A percentile compares a stretch with the other conserved stretches of the same genome.
Evolutionary conservation across 35 echinoderm and acorn worm species (phyloP).

Genomic region (Amphiura filiformis): DNA sequence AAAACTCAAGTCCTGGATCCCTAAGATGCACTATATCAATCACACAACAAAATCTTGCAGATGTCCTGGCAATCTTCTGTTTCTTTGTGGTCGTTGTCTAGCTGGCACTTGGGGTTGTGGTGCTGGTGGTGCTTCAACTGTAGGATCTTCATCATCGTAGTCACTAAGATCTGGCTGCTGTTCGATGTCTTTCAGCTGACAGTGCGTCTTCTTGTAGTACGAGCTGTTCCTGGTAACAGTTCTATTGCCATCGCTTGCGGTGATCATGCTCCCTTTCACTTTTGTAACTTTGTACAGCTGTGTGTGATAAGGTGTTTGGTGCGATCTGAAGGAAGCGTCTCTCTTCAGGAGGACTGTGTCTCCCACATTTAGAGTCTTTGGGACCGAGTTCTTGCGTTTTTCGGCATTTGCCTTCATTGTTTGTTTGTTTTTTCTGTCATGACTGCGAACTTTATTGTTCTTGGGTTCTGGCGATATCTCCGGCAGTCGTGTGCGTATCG

Average conservation of each 20-base stretch:
- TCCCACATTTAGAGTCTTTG: conserved; percentile 28
- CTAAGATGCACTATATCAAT: not conserved
- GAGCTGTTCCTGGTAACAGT: conserved; percentile 45
- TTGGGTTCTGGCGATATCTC: not conserved
- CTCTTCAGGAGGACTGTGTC: conserved; percentile 50
- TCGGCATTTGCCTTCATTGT: conserved; percentile 73
- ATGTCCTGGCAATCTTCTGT: conserved; percentile 15
- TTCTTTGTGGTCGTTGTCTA: not conserved
- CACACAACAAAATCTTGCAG: conserved; percentile 5
- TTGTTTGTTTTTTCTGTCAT: conserved; percentile 34
- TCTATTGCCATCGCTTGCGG: conserved; percentile 30
- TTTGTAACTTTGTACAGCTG: conserved; percentile 47
- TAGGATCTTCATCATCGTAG: not conserved
- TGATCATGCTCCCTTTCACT: conserved; percentile 56
- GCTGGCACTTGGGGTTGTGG: not conserved
- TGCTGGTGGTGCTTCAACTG: not conserved
- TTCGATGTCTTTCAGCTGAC: not conserved
- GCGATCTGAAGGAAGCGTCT: conserved; percentile 24
- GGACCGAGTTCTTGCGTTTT: conserved; percentile 8
- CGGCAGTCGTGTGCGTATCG: conserved; percentile 20
- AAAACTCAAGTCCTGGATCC: too few species aligned
- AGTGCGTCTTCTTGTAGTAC: conserved; percentile 42
- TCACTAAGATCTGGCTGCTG: not conserved
- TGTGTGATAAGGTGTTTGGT: conserved; percentile 52
- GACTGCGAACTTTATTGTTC: conserved; percentile 37